These are phyloP conservation scores for Aix galericulata DNA, from an alignment of 2,113 vertebrate genomes.

Conservation along the genomic window DNA sequence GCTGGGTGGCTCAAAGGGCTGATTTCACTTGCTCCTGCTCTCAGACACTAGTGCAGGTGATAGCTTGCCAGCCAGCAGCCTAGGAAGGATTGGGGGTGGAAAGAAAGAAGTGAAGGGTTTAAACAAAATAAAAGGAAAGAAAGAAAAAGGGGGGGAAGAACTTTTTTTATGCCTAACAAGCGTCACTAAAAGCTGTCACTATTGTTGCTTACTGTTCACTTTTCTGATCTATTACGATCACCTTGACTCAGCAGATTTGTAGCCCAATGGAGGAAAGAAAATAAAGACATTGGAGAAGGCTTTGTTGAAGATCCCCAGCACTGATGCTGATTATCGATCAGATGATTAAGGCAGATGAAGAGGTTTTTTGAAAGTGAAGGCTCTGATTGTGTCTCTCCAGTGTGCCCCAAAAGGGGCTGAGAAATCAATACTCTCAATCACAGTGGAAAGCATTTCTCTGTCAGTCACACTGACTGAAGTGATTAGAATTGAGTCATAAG, in stretches of 20 bases:
- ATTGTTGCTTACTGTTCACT: slow-evolving; percentile 78
- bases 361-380: slow-evolving; percentile 88
- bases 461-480: slow-evolving; percentile 92
- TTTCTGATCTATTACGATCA: slow-evolving; percentile 85
- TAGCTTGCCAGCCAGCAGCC: slow-evolving; percentile 85
- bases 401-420: slow-evolving; percentile 84
- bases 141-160: not conserved
- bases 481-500: slow-evolving; percentile 97
- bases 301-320: slow-evolving; percentile 85
- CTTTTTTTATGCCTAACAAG: slow-evolving; percentile 59
- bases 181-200: slow-evolving; percentile 73
- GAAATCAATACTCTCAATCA: slow-evolving; percentile 98
- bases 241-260: slow-evolving; percentile 96
- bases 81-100: slow-evolving; percentile 77
- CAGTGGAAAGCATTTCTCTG: slow-evolving; percentile 87
- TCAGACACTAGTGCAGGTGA: slow-evolving; percentile 86
- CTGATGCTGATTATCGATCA: slow-evolving; percentile 93
- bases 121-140: slow-evolving; percentile 36
- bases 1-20: slow-evolving; percentile 79
- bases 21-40: slow-evolving; percentile 78
- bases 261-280: slow-evolving; percentile 80
- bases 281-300: slow-evolving; percentile 82
- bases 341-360: slow-evolving; percentile 98
- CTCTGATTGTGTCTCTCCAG: slow-evolving; percentile 90
- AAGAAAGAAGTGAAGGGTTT: slow-evolving; percentile 44